Evolutionary conservation across 2,113 vertebrate species (phyloP).

Genomic region (rat (Rattus norvegicus)): GRCr8 NC_086025.1:120598501-120599000

Average conservation of each 20-base stretch:
- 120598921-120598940: background rate
- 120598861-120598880: background rate
- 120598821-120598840: background rate
- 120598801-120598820: background rate
- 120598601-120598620: too few species aligned
- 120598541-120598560: too few species aligned
- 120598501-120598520: too few species aligned
- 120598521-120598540: too few species aligned
- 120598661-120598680: background rate
- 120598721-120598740: too few species aligned
- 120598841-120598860: background rate
- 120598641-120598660: background rate
- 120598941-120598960: accelerated
- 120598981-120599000: accelerated
- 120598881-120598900: background rate
- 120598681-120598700: background rate
- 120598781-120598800: background rate
- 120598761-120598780: background rate
- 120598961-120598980: accelerated
- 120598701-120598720: background rate
- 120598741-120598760: background rate
- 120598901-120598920: background rate
- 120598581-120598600: too few species aligned
- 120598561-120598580: too few species aligned
- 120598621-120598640: too few species aligned